Conservation (phyloP, 2,113 vertebrate genomes). For the Lampris megalopsis region DNA sequence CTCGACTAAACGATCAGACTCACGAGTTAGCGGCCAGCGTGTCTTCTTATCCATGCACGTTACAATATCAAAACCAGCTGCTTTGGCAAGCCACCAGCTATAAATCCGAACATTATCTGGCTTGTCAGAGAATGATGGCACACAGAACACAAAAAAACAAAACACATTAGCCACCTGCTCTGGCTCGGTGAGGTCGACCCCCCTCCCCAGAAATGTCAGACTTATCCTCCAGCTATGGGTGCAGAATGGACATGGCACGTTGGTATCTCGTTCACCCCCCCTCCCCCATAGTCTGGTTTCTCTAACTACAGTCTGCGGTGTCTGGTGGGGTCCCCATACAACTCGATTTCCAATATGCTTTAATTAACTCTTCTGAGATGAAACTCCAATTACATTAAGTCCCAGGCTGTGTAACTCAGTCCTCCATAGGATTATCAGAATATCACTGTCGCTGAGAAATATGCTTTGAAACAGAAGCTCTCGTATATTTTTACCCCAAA, state of each 20-base stretch:
- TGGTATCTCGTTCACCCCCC: not conserved
- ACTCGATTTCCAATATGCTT: constrained; percentile 25
- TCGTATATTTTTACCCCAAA: not conserved
- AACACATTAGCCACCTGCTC: constrained; percentile 4
- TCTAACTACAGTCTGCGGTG: not conserved
- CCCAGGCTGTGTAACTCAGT: constrained; percentile 12
- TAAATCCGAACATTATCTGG: not conserved
- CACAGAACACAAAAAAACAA: not conserved
- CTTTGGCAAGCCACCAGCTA: not conserved
- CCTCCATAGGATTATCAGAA: constrained; percentile 36
- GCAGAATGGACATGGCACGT: constrained; percentile 41
- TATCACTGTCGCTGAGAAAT: constrained; percentile 11
- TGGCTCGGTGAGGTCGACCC: constrained; percentile 18
- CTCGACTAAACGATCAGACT: too few relatives aligned
- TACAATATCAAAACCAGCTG: not conserved
- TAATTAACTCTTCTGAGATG: constrained; percentile 45
- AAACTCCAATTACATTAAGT: constrained; percentile 27
- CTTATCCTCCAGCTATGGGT: constrained; percentile 45
- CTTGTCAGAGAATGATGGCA: not conserved
- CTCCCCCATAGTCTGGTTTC: constrained; percentile 22
- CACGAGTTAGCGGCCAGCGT: not conserved
- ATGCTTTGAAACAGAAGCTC: constrained; percentile 21
- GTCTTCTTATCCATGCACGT: not conserved
- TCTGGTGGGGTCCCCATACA: constrained; percentile 33
- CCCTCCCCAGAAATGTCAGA: constrained; percentile 59